A percentile compares a stretch with the other conserved stretches of the same genome.
Conservation (phyloP, 1,140 invertebrate genomes). For the Drosophila pruinosa region DNA sequence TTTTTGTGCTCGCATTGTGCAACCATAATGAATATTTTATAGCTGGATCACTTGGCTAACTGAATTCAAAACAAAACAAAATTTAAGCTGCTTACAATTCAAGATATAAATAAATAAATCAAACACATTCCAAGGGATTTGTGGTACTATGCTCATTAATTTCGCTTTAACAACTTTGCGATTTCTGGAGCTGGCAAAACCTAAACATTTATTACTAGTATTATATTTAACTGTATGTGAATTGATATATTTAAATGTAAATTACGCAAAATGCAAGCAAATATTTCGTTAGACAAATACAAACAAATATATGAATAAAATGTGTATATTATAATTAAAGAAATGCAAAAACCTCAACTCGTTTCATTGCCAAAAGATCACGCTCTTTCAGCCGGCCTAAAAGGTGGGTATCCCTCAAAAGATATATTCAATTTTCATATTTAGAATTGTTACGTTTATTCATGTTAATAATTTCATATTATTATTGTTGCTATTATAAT, state of each 20-base stretch:
- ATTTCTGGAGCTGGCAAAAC: conserved; percentile 12
- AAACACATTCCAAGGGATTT: conserved; percentile 6
- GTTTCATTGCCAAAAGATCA: not conserved
- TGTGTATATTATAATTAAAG: conserved; percentile 52
- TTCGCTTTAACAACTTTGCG: not conserved
- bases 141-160: not conserved
- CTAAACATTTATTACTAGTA: conserved; percentile 15
- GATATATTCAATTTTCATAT: conserved; percentile 6
- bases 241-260: conserved; percentile 71
- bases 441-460: conserved; percentile 53
- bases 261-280: conserved; percentile 32
- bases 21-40: conserved; percentile 55
- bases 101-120: not conserved
- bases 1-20: conserved; percentile 37
- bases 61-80: conserved; percentile 6
- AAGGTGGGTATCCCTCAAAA: too few species aligned
- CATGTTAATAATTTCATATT: conserved; percentile 53
- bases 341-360: not conserved
- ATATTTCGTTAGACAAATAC: conserved; percentile 27
- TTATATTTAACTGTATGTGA: conserved; percentile 57
- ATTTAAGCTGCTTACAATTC: conserved; percentile 37
- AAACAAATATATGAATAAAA: conserved; percentile 51
- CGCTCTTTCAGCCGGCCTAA: not conserved
- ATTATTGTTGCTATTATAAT: conserved; percentile 33
- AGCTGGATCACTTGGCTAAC: not conserved